These are phyloP conservation scores for Myotis davidii DNA, from an alignment of 2,113 vertebrate species.

Conservation along the genomic window DNA sequence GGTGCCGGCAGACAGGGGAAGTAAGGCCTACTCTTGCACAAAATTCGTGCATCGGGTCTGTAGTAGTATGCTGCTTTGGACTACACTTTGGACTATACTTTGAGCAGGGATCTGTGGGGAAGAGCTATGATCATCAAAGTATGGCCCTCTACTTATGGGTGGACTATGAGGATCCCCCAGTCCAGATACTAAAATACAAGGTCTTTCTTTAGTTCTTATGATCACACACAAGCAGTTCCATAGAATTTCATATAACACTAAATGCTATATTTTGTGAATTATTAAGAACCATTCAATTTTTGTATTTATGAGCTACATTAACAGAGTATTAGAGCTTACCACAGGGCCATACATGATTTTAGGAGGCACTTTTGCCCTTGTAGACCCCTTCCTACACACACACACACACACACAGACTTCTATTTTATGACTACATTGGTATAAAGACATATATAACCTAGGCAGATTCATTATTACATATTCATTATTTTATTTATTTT, in stretches of 20 bases:
- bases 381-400: background rate
- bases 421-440: background rate
- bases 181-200: background rate
- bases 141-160: background rate
- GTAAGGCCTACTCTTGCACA: too few species aligned
- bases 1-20: too few species aligned
- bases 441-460: background rate
- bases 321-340: background rate
- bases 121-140: background rate
- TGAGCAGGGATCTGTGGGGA: background rate
- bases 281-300: background rate
- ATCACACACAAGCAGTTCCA: background rate
- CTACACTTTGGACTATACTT: background rate
- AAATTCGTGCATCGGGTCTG: too few species aligned
- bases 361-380: background rate
- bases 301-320: background rate
- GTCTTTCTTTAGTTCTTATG: slow-evolving; percentile 19
- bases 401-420: background rate
- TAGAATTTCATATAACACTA: background rate
- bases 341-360: background rate
- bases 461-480: background rate
- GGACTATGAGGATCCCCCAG: background rate
- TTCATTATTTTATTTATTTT: slow-evolving; percentile 6
- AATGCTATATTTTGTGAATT: background rate
- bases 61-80: background rate